Conservation (phyloP, 2,113 vertebrate genomes). For the Charina bottae region DNA sequence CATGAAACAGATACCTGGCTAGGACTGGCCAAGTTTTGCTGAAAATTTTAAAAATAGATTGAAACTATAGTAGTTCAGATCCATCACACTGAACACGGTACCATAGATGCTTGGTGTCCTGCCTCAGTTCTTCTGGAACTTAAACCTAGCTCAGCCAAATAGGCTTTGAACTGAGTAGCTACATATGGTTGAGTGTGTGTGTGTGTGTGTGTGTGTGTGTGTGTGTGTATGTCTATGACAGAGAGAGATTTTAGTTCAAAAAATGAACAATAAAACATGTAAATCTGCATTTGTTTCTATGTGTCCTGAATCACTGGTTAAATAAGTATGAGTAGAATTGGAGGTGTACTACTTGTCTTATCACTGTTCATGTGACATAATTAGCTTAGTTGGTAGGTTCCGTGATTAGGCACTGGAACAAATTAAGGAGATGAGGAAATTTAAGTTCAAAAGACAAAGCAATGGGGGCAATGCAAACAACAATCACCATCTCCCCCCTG, state of each 20-base stretch:
- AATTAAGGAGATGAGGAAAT: neutral
- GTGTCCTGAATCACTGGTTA: neutral
- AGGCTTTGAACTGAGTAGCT: no score
- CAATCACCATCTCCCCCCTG: neutral
- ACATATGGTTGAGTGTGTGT: no score
- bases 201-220: no score
- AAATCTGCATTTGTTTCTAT: neutral
- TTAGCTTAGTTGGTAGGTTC: neutral
- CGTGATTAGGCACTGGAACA: neutral
- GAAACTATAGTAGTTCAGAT: no score
- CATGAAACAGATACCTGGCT: no score
- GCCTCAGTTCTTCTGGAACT: no score
- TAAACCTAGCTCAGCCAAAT: no score
- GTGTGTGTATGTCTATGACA: neutral
- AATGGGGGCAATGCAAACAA: neutral
- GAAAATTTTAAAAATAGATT: no score
- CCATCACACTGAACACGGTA: no score
- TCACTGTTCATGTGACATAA: neutral
- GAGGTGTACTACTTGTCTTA: neutral
- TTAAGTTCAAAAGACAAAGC: neutral
- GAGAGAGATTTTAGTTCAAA: neutral
- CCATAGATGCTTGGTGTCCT: no score
- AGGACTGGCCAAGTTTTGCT: no score
- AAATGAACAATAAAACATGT: neutral
- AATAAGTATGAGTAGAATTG: neutral